A percentile compares a stretch with the other conserved stretches of the same genome.
phyloP scores from a whole-genome alignment of 2,888 invertebrate species.

The Adelognathus sp. region DNA sequence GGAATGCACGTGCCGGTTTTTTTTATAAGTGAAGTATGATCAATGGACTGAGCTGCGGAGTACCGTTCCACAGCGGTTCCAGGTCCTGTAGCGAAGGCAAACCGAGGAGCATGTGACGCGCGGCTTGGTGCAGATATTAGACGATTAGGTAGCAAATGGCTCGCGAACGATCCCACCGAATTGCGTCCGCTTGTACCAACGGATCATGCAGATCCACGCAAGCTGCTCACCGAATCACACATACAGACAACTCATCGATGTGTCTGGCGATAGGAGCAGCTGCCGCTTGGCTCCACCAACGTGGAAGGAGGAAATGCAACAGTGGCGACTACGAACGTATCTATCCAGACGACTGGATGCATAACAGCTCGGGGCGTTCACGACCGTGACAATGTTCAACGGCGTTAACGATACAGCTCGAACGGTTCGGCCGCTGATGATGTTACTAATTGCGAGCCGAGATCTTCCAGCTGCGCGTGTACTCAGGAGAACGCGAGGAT shows the following conservation, averaged over 20 bases:
- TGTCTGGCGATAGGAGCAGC: conserved; percentile 20
- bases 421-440: conserved; percentile 13
- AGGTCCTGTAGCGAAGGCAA: too few species aligned
- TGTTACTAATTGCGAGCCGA: conserved; percentile 43
- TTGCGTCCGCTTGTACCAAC: background rate
- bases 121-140: conserved; percentile 57
- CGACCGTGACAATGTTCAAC: conserved; percentile 7
- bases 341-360: conserved; percentile 3
- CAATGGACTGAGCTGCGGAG: too few species aligned
- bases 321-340: background rate
- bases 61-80: too few species aligned
- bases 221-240: conserved; percentile 23
- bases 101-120: background rate
- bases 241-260: conserved; percentile 43
- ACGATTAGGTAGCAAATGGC: conserved; percentile 64
- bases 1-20: conserved; percentile 6
- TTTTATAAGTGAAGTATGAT: conserved; percentile 53
- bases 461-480: conserved; percentile 26
- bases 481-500: conserved; percentile 37
- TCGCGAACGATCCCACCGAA: conserved; percentile 44
- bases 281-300: conserved; percentile 15
- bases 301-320: background rate
- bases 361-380: background rate
- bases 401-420: conserved; percentile 26
- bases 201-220: conserved; percentile 50